These are phyloP conservation scores for Apodemus agrarius DNA, from an alignment of 2,797 vertebrate species.

Conservation along the genomic window DNA sequence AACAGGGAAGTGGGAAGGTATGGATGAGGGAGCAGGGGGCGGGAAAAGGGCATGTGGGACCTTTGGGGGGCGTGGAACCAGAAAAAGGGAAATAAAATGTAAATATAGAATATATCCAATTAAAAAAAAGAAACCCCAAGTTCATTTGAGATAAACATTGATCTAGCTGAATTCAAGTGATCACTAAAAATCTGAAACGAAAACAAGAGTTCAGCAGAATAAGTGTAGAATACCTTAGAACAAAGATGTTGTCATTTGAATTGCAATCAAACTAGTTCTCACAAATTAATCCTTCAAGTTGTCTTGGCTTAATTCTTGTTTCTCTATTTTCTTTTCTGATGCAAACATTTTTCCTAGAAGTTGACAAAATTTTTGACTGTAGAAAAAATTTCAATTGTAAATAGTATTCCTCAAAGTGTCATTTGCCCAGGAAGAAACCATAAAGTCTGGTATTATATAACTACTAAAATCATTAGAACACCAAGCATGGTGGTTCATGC, in stretches of 20 bases:
- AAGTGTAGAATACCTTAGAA: not conserved
- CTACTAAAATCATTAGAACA: not conserved
- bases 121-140: no score
- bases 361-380: not conserved
- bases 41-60: no score
- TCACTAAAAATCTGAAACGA: not conserved
- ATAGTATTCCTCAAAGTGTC: not conserved
- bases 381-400: not conserved
- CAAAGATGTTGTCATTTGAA: conserved; percentile 14
- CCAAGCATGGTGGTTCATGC: not conserved
- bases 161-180: not conserved
- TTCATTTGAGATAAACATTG: not conserved
- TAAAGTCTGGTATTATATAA: not conserved
- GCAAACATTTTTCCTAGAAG: conserved; percentile 9
- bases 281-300: conserved; percentile 23
- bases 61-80: no score
- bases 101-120: no score
- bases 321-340: not conserved
- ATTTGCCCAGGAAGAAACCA: conserved; percentile 7
- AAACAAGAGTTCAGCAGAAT: not conserved
- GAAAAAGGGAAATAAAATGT: no score
- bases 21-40: no score
- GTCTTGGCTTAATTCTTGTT: not conserved
- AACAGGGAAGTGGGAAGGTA: no score
- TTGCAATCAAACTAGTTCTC: not conserved